Conservation (phyloP, 2,113 vertebrate species). For the Lagopus leucura region DNA sequence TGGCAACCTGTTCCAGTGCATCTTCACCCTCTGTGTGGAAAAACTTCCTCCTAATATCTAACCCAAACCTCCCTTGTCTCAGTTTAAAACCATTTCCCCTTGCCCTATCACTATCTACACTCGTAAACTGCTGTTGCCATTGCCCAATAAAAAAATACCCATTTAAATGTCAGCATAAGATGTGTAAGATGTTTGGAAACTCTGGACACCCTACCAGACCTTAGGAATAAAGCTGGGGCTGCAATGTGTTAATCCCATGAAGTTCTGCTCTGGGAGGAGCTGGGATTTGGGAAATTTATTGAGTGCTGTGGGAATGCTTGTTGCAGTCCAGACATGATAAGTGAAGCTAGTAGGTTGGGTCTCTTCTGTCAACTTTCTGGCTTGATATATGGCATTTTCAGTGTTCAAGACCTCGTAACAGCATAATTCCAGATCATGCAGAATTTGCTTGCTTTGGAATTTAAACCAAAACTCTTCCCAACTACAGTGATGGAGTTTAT, state of each 20-base stretch:
- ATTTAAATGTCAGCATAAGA: neutral
- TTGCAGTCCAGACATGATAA: neutral
- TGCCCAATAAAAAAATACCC: neutral
- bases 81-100: too few relatives aligned
- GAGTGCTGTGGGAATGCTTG: neutral
- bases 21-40: too few relatives aligned
- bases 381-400: constrained; percentile 15
- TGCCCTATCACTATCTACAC: too few relatives aligned
- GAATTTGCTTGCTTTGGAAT: neutral
- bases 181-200: neutral
- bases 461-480: neutral
- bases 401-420: neutral
- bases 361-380: neutral
- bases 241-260: neutral
- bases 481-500: neutral
- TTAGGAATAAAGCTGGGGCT: neutral
- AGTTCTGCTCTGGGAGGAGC: neutral
- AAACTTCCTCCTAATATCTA: too few relatives aligned
- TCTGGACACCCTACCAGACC: neutral
- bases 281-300: constrained; percentile 2
- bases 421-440: neutral
- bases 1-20: too few relatives aligned
- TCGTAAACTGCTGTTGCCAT: too few relatives aligned
- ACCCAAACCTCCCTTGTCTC: too few relatives aligned
- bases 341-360: neutral